Evolutionary conservation across 2,888 invertebrate genomes (phyloP), one percentile per base, ranked within the genome.

Genomic region (Tenthredo amoena): DNA sequence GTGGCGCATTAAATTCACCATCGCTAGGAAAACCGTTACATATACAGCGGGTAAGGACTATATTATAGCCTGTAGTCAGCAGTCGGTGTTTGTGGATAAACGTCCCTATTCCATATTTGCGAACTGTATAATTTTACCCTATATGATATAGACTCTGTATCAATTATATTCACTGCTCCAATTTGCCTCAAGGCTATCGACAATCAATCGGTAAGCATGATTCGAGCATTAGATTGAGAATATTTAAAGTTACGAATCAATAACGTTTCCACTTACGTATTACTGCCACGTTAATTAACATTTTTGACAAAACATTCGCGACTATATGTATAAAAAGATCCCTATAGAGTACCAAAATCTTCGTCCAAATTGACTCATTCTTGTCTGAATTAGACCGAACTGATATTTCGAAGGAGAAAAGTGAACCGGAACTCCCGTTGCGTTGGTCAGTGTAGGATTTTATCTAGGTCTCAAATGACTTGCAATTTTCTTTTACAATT

Each of bases 11-110:
- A 62, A 79, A 58, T 62, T 79, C 40, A 58, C 58, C 79, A 79
- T 58, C 15, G 79, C 37, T 58, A 58, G 79, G 79, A 79, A 58
- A 40, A n/a, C 79, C 79, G 79, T 79, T 79, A 77, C 55, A 55
- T 77, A 34, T n/a, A 71, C 7, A 31, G 5, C 31, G 26, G 21
- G 12, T n/a, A 31, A 77, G 50, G 18, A 77, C 50, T 77, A 77
- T 26, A 26, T 43, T 26, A 26, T 43, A 43, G 72, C 40, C 21
- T 21, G 9, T 37, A 74, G 43, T 74, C 21, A 21, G 43, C 3
- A 18, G 12, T 31, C 18, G 26, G 2, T n/a, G 40, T 74, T 43
- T 74, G n/a, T 21, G 72, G 43, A 12, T 26, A 74, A 43, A 43
- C 43, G n/a, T 43, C 7, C 68, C 68, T 6, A 68, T 31, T 34